phyloP scores from a whole-genome alignment of 1,140 invertebrate genomes.

The Solenopsis invicta region DNA sequence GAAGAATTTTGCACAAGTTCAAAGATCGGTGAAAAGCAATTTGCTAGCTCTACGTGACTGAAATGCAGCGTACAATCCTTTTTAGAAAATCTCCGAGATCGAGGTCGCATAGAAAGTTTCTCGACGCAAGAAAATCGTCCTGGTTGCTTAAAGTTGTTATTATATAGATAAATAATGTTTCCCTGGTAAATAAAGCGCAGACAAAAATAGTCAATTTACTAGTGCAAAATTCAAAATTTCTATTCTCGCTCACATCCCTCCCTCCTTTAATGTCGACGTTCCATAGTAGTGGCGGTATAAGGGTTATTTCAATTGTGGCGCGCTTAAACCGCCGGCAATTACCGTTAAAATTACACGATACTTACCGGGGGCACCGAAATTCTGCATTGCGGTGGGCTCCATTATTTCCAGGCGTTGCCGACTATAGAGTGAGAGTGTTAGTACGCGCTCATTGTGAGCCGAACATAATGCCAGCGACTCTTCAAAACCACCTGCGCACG shows the following conservation, averaged over 20 bases:
- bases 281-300: constrained; percentile 58
- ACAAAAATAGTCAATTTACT: not conserved
- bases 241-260: not conserved
- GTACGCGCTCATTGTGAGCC: constrained; percentile 68
- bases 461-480: constrained; percentile 69
- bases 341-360: constrained; percentile 82
- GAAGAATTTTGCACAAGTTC: constrained; percentile 43
- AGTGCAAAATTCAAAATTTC: constrained; percentile 44
- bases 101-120: not conserved
- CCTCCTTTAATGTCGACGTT: constrained; percentile 2
- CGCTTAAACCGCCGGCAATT: constrained; percentile 80
- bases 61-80: constrained; percentile 7
- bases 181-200: not conserved
- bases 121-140: not conserved
- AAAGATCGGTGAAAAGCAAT: constrained; percentile 43
- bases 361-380: constrained; percentile 81
- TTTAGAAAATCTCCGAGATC: constrained; percentile 30
- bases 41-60: constrained; percentile 50
- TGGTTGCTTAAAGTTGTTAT: not conserved
- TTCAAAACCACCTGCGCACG: constrained; percentile 65
- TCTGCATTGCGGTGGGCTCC: constrained; percentile 80
- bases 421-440: constrained; percentile 43
- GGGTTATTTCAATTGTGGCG: constrained; percentile 82
- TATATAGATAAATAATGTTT: not conserved
- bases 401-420: constrained; percentile 78